These are phyloP conservation scores for Ommatoiulus sabulosus DNA, from an alignment of 2,888 invertebrate species.

Conservation along the genomic window DNA sequence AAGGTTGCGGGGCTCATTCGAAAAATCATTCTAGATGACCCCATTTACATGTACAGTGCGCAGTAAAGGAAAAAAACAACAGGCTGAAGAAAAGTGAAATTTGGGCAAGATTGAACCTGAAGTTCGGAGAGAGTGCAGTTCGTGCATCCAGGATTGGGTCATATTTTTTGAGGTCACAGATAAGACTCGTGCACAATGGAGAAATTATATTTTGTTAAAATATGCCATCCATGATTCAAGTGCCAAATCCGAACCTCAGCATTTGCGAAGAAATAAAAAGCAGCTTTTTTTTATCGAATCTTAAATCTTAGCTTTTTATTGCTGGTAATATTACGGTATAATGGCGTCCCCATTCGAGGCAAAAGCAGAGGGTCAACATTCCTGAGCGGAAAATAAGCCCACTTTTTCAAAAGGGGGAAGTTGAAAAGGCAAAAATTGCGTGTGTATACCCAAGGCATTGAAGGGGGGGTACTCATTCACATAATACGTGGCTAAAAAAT, in stretches of 20 bases:
- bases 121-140: not conserved
- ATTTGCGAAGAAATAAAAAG: not conserved
- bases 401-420: constrained; percentile 13
- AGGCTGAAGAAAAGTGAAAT: not conserved
- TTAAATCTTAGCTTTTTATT: not conserved
- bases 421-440: not conserved
- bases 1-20: not conserved
- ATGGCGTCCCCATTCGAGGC: constrained; percentile 2
- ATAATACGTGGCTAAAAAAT: not conserved
- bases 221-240: not conserved
- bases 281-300: not conserved
- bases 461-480: not conserved
- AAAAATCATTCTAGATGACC: not conserved
- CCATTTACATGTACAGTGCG: not conserved
- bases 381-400: constrained; percentile 2
- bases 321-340: not conserved
- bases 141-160: not conserved
- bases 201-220: constrained; percentile 24
- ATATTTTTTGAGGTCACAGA: not conserved
- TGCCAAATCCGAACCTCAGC: not conserved
- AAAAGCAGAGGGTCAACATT: constrained; percentile 10
- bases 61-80: not conserved
- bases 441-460: not conserved
- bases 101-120: not conserved
- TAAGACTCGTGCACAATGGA: not conserved